These are phyloP conservation scores for Caerostris extrusa DNA, from an alignment of 1,140 invertebrate species.

Conservation along the genomic window DNA sequence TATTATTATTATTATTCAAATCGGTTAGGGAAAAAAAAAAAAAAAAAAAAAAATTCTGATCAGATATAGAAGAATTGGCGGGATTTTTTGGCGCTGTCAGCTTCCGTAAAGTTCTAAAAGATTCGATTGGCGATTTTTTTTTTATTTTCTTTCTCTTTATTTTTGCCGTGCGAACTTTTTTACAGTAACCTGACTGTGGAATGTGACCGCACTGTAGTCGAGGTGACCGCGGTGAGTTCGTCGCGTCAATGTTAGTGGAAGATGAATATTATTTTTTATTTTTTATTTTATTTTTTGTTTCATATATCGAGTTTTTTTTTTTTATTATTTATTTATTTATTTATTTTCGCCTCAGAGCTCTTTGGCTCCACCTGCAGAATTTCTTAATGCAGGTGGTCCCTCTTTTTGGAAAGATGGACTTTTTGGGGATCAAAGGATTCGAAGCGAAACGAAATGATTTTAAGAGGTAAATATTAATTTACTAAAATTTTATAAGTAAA, in stretches of 20 bases:
- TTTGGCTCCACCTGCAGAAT: constrained; percentile 75
- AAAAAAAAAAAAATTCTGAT: constrained; percentile 8
- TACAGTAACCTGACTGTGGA: constrained; percentile 59
- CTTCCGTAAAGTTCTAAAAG: background rate
- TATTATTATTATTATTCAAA: background rate
- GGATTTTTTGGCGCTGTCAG: background rate
- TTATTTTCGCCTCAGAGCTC: constrained; percentile 70
- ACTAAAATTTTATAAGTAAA: too few species aligned
- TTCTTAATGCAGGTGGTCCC: constrained; percentile 72
- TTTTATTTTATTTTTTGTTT: constrained; percentile 32
- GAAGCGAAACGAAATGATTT: background rate
- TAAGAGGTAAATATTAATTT: background rate
- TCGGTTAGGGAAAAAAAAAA: background rate
- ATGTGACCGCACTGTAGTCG: constrained; percentile 69
- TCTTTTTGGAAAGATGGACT: constrained; percentile 8
- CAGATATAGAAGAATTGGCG: constrained; percentile 14
- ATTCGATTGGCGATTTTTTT: constrained; percentile 56
- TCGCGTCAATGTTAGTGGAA: constrained; percentile 63
- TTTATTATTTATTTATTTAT: constrained; percentile 60
- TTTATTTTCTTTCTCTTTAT: too few species aligned
- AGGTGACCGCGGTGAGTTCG: constrained; percentile 69
- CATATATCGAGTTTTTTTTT: constrained; percentile 20
- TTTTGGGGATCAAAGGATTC: constrained; percentile 57
- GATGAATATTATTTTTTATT: constrained; percentile 50
- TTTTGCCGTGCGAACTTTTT: background rate